Percentiles rank a stretch among this genome's conserved stretches.
These are phyloP conservation scores for Melanargia galathea DNA, from an alignment of 2,888 invertebrate species.

Conservation along the genomic window DNA sequence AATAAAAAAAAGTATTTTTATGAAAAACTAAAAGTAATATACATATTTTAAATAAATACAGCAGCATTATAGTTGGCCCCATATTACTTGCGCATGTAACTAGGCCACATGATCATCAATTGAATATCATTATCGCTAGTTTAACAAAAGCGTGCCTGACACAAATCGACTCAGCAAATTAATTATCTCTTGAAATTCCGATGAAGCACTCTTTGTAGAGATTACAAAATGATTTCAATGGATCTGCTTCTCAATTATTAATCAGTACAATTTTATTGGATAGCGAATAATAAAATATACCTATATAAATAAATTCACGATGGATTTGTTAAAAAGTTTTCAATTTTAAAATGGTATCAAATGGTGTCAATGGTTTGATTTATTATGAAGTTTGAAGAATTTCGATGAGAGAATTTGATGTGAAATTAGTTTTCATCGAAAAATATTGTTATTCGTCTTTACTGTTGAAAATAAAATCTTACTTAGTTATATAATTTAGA, in stretches of 20 bases:
- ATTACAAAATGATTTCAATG: constrained; percentile 59
- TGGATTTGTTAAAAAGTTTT: background rate
- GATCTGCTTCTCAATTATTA: constrained; percentile 62
- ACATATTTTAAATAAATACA: no score
- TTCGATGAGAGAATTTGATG: background rate
- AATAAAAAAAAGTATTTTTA: no score
- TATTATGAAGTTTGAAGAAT: background rate
- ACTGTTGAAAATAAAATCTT: no score
- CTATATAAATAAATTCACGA: background rate
- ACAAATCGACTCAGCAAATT: constrained; percentile 53
- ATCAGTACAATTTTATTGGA: constrained; percentile 56
- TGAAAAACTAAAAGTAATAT: no score
- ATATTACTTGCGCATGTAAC: background rate
- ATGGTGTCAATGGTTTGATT: background rate
- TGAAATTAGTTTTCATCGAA: background rate
- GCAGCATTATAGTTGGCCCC: constrained; percentile 10
- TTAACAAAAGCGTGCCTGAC: constrained; percentile 13
- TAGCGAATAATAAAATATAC: background rate
- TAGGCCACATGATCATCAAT: constrained; percentile 1
- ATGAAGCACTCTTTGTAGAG: constrained; percentile 69
- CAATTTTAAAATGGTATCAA: background rate
- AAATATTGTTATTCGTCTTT: no score
- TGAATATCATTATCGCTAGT: constrained; percentile 10
- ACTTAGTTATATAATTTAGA: no score
- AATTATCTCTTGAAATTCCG: constrained; percentile 66